Base-by-base conservation (phyloP, 2,113 vertebrate species). In the Romanogobio albipinnatus region DNA sequence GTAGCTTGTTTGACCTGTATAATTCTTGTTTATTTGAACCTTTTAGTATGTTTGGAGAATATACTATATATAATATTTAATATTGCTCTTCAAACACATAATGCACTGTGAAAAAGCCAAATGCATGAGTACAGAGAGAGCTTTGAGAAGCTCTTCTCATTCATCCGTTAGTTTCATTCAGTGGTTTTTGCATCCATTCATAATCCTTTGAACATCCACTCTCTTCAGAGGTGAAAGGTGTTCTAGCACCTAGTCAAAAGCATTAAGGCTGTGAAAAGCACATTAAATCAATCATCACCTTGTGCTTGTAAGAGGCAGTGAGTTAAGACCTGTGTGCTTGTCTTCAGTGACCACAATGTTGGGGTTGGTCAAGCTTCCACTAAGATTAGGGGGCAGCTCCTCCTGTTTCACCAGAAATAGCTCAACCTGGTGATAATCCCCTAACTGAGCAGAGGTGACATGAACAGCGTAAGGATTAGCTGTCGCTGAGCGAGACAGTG, bases 401-500 rank as follows among this genome's bases (percentile, higher is more conserved):
- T 87, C 56, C 87, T 76, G 51, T 73, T 84, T 86, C 51, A 70
- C 87, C 58, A 58, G 84, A 89, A 91, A 90, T 87, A 90, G 85
- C 86, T 88, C 49, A 5, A 19, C 61, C 58, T 84, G 29, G 29
- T 29, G 87, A 87, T 93, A 90, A 91, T 89, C 87, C 81, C 77
- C 79, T 71, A 83, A 58, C 89, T 68, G 78, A 56, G 19, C 84
- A 89, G 76, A 76, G 87, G 90, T 90, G 87, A 88, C 87, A 90
- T 84, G 71, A 90, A 84, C 87, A 61, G 85, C 78, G 76, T 83
- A 76, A 82, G 91, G 91, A 91, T 92, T 90, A 90, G 70, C 84
- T 74, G 83, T 76, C 80, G 84, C 87, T 61, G 64, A 84, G 71
- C 51, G 45, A 71, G 80, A 62, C 53, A 74, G 85, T 71, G 81